Percentiles rank a stretch among this genome's conserved stretches.
phyloP scores from a whole-genome alignment of 2,888 invertebrate species.

The Schizaphis graminum region DNA sequence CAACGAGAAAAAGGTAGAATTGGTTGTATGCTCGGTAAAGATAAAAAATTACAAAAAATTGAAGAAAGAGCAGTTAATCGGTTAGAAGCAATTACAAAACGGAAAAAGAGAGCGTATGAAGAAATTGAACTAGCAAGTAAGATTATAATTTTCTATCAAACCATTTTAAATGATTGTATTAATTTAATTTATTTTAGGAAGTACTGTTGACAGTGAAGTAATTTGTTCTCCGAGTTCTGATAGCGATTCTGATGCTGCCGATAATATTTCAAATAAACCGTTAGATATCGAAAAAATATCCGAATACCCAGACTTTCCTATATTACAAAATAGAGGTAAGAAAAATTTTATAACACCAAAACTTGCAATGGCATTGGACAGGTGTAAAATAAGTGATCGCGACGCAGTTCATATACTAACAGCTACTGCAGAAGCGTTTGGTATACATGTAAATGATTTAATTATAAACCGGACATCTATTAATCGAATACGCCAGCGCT shows the following conservation, averaged over 20 bases:
- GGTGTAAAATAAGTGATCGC: constrained; percentile 2
- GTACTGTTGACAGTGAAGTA: background rate
- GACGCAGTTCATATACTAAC: background rate
- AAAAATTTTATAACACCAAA: constrained; percentile 6
- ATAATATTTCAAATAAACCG: constrained; percentile 12
- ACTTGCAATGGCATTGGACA: background rate
- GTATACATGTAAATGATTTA: background rate
- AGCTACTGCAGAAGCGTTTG: background rate
- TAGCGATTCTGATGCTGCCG: constrained; percentile 23
- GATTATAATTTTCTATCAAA: background rate
- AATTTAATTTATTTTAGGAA: constrained; percentile 28
- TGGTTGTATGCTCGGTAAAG: constrained; percentile 21
- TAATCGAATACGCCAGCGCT: constrained; percentile 5
- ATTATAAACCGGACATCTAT: constrained; percentile 6
- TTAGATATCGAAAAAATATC: background rate
- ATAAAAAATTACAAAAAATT: constrained; percentile 36
- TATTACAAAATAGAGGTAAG: constrained; percentile 6
- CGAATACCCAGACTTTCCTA: background rate
- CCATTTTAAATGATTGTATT: no score
- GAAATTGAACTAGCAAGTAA: constrained; percentile 31
- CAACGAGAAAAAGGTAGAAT: constrained; percentile 5
- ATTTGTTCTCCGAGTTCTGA: constrained; percentile 31
- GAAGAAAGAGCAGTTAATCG: constrained; percentile 11
- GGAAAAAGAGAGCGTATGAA: background rate
- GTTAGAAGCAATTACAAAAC: background rate